Conservation (phyloP, 2,888 invertebrate genomes). For the Asteroscopus sphinx region DNA sequence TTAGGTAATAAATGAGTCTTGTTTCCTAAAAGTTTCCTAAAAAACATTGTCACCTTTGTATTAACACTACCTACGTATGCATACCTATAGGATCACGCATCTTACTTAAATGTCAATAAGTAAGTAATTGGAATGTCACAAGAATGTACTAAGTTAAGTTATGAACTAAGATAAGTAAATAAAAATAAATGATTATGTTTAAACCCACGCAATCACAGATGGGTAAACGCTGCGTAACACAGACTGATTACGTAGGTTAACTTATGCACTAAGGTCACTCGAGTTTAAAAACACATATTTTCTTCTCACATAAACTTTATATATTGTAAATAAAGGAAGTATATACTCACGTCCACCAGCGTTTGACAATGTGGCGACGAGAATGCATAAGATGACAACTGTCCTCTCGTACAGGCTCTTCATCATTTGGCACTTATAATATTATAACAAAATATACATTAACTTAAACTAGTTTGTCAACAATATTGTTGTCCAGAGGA, state of each 20-base stretch:
- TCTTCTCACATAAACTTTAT: constrained; percentile 20
- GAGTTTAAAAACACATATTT: constrained; percentile 48
- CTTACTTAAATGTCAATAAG: constrained; percentile 30
- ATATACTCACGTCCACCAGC: constrained; percentile 68
- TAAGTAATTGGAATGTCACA: constrained; percentile 20
- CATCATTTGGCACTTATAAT: constrained; percentile 62
- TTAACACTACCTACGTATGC: constrained; percentile 3
- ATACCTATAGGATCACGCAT: constrained; percentile 20
- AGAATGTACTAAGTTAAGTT: too few relatives aligned
- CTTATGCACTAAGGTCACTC: constrained; percentile 60
- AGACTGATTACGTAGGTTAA: constrained; percentile 58
- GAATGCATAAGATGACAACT: constrained; percentile 52
- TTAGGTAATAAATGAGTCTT: constrained; percentile 13
- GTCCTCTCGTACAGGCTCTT: constrained; percentile 55
- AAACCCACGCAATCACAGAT: constrained; percentile 25
- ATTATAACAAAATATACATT: constrained; percentile 46
- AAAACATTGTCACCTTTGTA: constrained; percentile 38
- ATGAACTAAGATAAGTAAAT: constrained; percentile 31
- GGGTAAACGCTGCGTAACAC: constrained; percentile 28
- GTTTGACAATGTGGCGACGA: constrained; percentile 56
- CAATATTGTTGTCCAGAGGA: constrained; percentile 63
- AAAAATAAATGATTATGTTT: constrained; percentile 23
- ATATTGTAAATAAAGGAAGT: constrained; percentile 20
- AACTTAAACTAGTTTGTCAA: constrained; percentile 48
- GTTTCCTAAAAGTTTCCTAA: constrained; percentile 14